These are phyloP conservation scores for Trematocara unimaculatum DNA, from an alignment of 2,113 vertebrate species.

Conservation along the genomic window DNA sequence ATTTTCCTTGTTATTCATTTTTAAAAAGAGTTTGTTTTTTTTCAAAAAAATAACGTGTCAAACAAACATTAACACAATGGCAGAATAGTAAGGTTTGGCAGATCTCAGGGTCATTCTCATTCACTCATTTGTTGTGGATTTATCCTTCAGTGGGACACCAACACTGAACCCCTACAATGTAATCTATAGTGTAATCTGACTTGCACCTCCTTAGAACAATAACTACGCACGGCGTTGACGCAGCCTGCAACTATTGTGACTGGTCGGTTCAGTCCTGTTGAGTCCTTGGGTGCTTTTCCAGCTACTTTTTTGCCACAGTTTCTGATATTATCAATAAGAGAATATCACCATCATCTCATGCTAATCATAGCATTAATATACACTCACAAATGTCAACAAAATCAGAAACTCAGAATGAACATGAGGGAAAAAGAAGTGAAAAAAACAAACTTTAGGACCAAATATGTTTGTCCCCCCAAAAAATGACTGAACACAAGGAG, in stretches of 20 bases:
- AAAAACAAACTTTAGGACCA: not conserved
- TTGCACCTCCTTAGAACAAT: not conserved
- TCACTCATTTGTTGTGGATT: not conserved
- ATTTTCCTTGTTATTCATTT: not conserved
- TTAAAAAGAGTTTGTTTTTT: too few relatives aligned
- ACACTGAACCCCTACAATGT: not conserved
- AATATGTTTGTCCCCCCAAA: not conserved
- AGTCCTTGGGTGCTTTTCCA: not conserved
- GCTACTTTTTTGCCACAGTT: not conserved
- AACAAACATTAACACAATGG: not conserved
- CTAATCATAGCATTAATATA: not conserved
- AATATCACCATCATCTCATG: not conserved
- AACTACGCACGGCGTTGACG: rapidly evolving
- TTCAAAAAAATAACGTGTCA: too few relatives aligned
- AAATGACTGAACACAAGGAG: not conserved
- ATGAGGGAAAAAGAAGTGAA: not conserved
- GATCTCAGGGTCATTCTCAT: not conserved
- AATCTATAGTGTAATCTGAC: not conserved
- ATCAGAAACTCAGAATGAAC: not conserved
- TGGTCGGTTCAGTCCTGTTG: not conserved
- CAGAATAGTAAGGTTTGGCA: not conserved
- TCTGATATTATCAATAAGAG: not conserved
- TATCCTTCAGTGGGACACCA: not conserved
- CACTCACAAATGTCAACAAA: not conserved
- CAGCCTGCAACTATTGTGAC: not conserved